Base-by-base conservation (phyloP, 2,113 vertebrate genomes). In the Chionis minor region DNA sequence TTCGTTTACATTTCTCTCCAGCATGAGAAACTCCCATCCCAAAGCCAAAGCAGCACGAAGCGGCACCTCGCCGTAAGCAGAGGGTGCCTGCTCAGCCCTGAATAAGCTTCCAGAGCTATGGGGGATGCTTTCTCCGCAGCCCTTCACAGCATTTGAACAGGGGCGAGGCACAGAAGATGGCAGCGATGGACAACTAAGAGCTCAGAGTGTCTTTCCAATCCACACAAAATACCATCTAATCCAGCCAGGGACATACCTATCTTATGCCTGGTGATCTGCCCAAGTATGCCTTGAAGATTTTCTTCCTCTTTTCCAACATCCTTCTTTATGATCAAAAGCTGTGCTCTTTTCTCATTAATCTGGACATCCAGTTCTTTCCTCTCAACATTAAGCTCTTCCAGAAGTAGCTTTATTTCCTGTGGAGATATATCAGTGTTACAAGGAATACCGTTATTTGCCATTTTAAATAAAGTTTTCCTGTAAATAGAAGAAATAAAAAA, bases 281-380 rank as follows among this genome's bases (percentile, higher is more conserved):
- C 96, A 75, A 97, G 88, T 49, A 98, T 65, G 80, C 73, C 96
- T 89, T 98, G 98, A 69, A 99, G 97, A 27, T 94, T 97, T 84
- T 97, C 97, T 54, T 98, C 98, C 47, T 98, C 98, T 63, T 98
- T 96, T 85, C 86, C 96, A 95, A 98, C 89, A 84, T 98, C 98
- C 74, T 98, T 98, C 89, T 96, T 98, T 85, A 98, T 71, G 44
- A 97, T 88, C 9, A 74, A 86, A 82, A 98, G 97, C 33, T 98
- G 98, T 21, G 89, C 58, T 96, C 96, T 98, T 54, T 95, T 98
- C 97, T 99, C 98, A 47, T 91, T 97, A 28, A 99, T 91, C 78
- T 99, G 98, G 32, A 96, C 97, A 74, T 97, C 98, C 87, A 99
- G 95, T 79, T 99, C 98, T 92, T 98, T 97, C 95, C 97, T 99